phyloP scores from a whole-genome alignment of 2,888 invertebrate species.

The Amphimallon solstitiale region DNA sequence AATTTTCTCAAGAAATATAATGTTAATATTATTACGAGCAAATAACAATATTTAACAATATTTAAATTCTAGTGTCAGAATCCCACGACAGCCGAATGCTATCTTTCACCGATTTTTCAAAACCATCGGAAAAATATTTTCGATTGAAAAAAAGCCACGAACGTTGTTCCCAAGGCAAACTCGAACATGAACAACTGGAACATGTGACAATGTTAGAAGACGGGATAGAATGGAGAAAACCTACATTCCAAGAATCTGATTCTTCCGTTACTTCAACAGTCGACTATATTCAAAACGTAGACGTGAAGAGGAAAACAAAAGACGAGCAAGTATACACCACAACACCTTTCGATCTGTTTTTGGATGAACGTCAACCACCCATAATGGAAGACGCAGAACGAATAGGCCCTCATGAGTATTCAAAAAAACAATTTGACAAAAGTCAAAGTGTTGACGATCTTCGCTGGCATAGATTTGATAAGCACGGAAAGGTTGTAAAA shows the following conservation, averaged over 20 bases:
- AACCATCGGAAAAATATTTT: neutral
- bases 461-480: constrained; percentile 22
- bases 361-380: neutral
- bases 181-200: neutral
- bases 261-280: neutral
- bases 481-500: neutral
- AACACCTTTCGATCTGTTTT: constrained; percentile 28
- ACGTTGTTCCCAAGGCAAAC: neutral
- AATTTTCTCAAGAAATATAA: too few species aligned
- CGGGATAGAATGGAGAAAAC: constrained; percentile 5
- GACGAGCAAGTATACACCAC: constrained; percentile 12
- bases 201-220: too few species aligned
- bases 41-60: neutral
- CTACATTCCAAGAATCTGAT: neutral
- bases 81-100: neutral
- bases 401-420: neutral
- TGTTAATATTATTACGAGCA: too few species aligned
- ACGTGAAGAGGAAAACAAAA: neutral
- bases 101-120: neutral
- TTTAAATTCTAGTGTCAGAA: constrained; percentile 3
- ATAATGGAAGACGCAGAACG: neutral
- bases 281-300: neutral
- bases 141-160: neutral
- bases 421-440: neutral
- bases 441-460: neutral